These are phyloP conservation scores for Oryctolagus cuniculus DNA, from an alignment of 2,113 vertebrate genomes.

Conservation along the genomic window DNA sequence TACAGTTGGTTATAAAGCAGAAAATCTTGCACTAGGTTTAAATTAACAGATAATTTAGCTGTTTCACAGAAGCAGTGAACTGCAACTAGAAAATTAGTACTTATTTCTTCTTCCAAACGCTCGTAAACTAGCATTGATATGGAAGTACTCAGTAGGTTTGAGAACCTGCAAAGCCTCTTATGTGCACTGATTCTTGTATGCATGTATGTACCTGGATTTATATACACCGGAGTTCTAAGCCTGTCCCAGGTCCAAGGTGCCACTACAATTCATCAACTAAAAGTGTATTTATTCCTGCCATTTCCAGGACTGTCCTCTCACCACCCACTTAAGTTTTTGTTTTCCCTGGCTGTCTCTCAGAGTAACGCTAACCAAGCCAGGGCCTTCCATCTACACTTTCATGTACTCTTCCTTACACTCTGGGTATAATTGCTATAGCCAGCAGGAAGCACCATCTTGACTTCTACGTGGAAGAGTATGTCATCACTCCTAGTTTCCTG, in stretches of 20 bases:
- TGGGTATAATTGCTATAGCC: neutral
- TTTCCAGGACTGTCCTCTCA: neutral
- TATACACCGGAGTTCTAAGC: neutral
- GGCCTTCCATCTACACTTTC: neutral
- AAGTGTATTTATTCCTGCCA: neutral
- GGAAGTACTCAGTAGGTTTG: neutral
- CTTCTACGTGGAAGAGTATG: neutral
- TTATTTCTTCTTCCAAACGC: slow-evolving; percentile 22
- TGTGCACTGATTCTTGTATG: neutral
- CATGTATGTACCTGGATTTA: neutral
- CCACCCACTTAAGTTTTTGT: neutral
- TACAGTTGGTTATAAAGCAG: neutral
- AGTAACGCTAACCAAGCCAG: neutral
- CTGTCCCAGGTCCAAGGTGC: neutral
- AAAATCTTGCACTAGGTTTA: slow-evolving; percentile 26
- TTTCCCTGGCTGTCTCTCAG: neutral
- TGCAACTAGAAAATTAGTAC: neutral
- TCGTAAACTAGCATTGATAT: neutral
- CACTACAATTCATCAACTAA: neutral
- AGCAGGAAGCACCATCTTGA: neutral
- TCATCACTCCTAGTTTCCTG: neutral
- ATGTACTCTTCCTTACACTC: neutral
- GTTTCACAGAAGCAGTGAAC: neutral
- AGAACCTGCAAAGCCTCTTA: neutral
- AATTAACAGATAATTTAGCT: slow-evolving; percentile 20